Base-by-base conservation (phyloP, 2,888 invertebrate genomes). In the Hypselothyrea guttata region DNA sequence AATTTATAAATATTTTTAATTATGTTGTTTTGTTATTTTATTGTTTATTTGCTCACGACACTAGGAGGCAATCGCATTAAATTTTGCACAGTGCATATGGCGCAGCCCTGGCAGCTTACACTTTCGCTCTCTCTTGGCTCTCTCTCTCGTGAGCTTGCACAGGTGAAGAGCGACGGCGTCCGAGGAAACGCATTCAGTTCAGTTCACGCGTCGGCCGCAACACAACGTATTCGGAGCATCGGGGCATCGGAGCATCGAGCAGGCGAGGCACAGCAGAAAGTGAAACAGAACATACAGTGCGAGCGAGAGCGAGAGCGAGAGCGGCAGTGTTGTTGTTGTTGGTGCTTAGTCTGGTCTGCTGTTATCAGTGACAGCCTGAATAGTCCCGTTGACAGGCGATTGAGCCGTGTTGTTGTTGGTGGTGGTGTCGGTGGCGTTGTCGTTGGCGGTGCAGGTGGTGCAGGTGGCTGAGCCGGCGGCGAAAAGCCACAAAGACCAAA, bases 141-240 rank as follows among this genome's bases (percentile, higher is more conserved):
- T 46, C 38, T 22, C 56, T 44, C 42, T 45, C 41, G 44, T 30
- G 27, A 48, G 59, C 48, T 44, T 33, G n/a, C 8, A 22, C 4
- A 2, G 11, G 13, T 7, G 7, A 27, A 52, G 49, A 53, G 41
- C 55, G 30, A 42, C 12, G 33, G 47, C 42, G 27, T 5, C 9
- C n/a, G 16, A 8, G 34, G 15, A 12, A 35, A 18, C 44, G 47
- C 22, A 38, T 82, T 86, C 67, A 82, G 86, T 82, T 75, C 85
- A 82, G 85, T 86, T 83, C 67, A 75, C 81, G 79, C 86, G 86
- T 79, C 86, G 86, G 85, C 67, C 65, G 76, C 73, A 85, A 61
- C 75, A 83, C 83, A 81, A 65, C 81, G 11, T 9, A 18, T n/a
- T 15, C 44, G 18, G 30, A 67, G 30, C 22, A 55, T 37, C 5